Percentiles rank a stretch among this genome's conserved stretches.
Conservation (phyloP, 2,113 vertebrate genomes). For the Engystomops pustulosus region DNA sequence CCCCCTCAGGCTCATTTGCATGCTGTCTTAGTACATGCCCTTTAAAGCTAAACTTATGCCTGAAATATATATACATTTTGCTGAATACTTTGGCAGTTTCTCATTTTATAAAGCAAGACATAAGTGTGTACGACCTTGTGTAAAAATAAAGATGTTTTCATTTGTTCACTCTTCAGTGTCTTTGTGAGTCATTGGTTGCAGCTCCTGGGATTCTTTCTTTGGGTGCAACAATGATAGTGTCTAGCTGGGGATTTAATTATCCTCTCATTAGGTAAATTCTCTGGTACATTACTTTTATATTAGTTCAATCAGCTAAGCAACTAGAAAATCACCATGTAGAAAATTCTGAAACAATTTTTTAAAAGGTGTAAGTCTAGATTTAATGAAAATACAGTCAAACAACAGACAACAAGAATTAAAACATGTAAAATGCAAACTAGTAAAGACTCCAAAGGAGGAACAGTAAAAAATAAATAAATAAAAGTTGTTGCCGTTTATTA, state of each 20-base stretch:
- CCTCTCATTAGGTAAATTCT: not conserved
- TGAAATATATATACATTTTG: not conserved
- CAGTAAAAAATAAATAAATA: too few species aligned
- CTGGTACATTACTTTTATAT: not conserved
- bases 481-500: too few species aligned
- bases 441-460: too few species aligned
- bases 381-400: too few species aligned
- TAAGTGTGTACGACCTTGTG: not conserved
- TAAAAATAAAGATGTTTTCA: not conserved
- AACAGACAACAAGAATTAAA: too few species aligned
- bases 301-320: not conserved
- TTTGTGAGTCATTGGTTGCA: not conserved
- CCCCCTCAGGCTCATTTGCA: too few species aligned
- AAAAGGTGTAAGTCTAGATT: too few species aligned
- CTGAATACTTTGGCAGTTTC: too few species aligned
- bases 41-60: not conserved
- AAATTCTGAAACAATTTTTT: too few species aligned
- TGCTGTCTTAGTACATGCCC: too few species aligned
- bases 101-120: not conserved
- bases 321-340: too few species aligned
- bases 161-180: not conserved
- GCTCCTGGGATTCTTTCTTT: not conserved
- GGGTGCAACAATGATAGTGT: not conserved
- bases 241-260: not conserved
- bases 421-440: too few species aligned